A percentile compares a stretch with the other conserved stretches of the same genome.
These are phyloP conservation scores for Epirrita christyi DNA, from an alignment of 2,888 invertebrate genomes.

Conservation along the genomic window DNA sequence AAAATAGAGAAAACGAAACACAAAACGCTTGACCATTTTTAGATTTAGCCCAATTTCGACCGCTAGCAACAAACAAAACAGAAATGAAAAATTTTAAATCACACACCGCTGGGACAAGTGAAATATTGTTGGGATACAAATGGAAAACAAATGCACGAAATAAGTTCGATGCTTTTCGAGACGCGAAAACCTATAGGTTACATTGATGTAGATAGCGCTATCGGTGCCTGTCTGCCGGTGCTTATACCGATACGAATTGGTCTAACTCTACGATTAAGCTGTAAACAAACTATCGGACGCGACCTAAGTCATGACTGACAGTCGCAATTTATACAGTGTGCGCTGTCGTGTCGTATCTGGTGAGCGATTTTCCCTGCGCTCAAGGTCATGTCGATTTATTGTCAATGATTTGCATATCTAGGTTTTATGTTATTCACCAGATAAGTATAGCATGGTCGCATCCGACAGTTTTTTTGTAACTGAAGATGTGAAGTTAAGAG, in stretches of 20 bases:
- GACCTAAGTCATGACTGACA: no score
- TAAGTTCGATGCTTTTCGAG: conserved; percentile 73
- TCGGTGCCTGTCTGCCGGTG: neutral
- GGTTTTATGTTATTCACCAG: no score
- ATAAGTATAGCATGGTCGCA: no score
- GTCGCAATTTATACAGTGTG: no score
- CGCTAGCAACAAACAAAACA: conserved; percentile 11
- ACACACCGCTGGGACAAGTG: conserved; percentile 44
- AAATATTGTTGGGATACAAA: conserved; percentile 53
- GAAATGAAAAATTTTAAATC: conserved; percentile 39
- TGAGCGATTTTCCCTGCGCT: no score
- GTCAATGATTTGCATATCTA: no score
- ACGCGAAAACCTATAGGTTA: conserved; percentile 69
- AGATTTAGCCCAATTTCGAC: conserved; percentile 17
- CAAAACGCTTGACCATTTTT: neutral
- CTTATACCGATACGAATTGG: neutral
- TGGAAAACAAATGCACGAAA: conserved; percentile 72
- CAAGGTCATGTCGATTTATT: no score
- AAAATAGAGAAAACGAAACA: neutral
- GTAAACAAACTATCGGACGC: no score
- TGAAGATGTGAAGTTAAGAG: no score
- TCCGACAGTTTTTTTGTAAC: no score
- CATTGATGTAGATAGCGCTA: conserved; percentile 3
- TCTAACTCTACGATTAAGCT: neutral
- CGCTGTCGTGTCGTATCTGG: no score